A percentile compares a stretch with the other conserved stretches of the same genome.
Evolutionary conservation across 2,113 vertebrate species (phyloP).

Genomic region (cat (Felis catus)): F.catus_Fca126_mat1.0 CM031419.1:162544001-162544500

Average conservation of each 20-base stretch:
- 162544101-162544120: background rate
- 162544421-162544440: background rate
- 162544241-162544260: no score
- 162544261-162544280: no score
- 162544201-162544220: background rate
- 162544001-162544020: background rate
- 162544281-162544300: no score
- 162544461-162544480: background rate
- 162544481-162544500: slow-evolving; percentile 22
- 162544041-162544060: background rate
- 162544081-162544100: background rate
- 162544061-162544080: background rate
- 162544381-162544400: no score
- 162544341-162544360: no score
- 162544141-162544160: background rate
- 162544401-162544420: no score
- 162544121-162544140: background rate
- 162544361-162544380: no score
- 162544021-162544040: background rate
- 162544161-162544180: background rate
- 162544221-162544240: no score
- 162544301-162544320: no score
- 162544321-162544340: no score
- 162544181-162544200: background rate
- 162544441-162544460: background rate